Evolutionary conservation across 2,797 vertebrate species (phyloP), one percentile per base, ranked within the genome.

Genomic region (Rousettus madagascariensis): DNA sequence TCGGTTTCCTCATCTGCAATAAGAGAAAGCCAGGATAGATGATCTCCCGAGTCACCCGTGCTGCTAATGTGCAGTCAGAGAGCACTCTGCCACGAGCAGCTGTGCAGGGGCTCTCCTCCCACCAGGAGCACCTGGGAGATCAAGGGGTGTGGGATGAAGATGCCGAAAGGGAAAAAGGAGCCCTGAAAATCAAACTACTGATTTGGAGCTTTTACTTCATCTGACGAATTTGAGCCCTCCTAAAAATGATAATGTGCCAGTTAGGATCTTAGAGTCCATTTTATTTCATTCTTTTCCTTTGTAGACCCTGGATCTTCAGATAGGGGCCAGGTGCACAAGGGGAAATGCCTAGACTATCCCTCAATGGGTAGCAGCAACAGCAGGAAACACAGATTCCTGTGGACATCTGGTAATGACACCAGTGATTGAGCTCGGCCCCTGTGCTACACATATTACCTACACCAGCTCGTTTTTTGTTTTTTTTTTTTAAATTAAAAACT

Each of bases 281-380:
- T 57, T 36, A 36, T 65, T 88, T 51, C 77, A 66, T 30, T 51
- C 30, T 84, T 86, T 63, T 66, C 75, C 38, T 83, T 33, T 80
- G 33, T 4, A 82, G 43, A 38, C 8, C 22, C 61, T 59, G 10
- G 6, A 22, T 66, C 43, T 82, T 75, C 66, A 36, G 33, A 92
- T 16, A 41, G 55, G 38, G 59, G 43, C 33, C 77, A 82, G 59
- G 11, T 49, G 36, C 69, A 80, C 46, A 5, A 41, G 80, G 22
- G 82, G 17, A 82, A 24, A 0, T 26, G 16, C 46, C 24, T 26
- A 41, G n/a, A 19, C 9, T 30, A 12, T 3, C 4, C 36, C 24
- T 41, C 33, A 3, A 0, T 16, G 7, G 22, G 53, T 12, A 51
- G 41, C 1, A 17, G 41, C 36, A 26, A 24, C 13, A 49, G 19